Conservation (phyloP, 2,888 invertebrate species). For the Synanthedon andrenaeformis region DNA sequence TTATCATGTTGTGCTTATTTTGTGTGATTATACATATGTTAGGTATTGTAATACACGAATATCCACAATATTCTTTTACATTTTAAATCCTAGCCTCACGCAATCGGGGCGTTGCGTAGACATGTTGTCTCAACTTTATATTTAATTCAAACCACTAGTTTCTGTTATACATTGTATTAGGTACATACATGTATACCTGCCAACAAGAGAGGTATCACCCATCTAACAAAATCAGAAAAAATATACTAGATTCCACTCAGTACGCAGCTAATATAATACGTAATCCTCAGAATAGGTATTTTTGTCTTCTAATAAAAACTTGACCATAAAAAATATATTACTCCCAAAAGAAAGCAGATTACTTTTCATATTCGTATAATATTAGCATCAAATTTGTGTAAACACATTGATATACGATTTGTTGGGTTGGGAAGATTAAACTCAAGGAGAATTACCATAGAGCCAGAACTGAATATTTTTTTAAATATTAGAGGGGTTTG, state of each 20-base stretch:
- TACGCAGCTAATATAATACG: too few relatives aligned
- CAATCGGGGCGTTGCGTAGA: slow-evolving; percentile 25
- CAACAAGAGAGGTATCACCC: too few relatives aligned
- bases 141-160: slow-evolving; percentile 37
- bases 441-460: slow-evolving; percentile 29
- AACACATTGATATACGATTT: slow-evolving; percentile 46
- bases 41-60: neutral
- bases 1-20: too few relatives aligned
- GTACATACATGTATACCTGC: too few relatives aligned
- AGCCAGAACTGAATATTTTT: slow-evolving; percentile 18
- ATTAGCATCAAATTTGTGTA: slow-evolving; percentile 50
- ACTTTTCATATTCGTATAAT: slow-evolving; percentile 41
- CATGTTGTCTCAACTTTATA: slow-evolving; percentile 24
- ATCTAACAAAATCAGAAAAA: too few relatives aligned
- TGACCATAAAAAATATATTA: neutral
- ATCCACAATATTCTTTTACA: slow-evolving; percentile 2
- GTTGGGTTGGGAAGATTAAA: slow-evolving; percentile 52
- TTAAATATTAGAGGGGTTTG: neutral
- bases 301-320: too few relatives aligned
- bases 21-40: too few relatives aligned
- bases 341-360: neutral
- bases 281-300: too few relatives aligned
- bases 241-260: too few relatives aligned
- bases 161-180: neutral
- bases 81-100: slow-evolving; percentile 19